phyloP scores from a whole-genome alignment of 2,113 vertebrate genomes.

The Grammomys dolichurus region DNA sequence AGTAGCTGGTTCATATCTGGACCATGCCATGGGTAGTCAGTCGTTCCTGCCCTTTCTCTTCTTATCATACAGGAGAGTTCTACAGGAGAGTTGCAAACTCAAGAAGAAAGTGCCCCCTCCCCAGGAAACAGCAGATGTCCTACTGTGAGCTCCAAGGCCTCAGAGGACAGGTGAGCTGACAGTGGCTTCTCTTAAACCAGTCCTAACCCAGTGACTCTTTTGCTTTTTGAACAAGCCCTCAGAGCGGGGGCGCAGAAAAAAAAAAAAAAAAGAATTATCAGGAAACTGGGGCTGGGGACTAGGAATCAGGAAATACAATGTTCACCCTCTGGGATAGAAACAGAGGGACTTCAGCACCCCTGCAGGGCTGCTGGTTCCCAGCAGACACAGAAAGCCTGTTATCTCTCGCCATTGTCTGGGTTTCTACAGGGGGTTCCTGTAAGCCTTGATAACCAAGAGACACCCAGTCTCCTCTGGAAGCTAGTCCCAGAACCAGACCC shows the following conservation, averaged over 20 bases:
- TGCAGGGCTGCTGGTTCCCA: not conserved
- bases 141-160: not conserved
- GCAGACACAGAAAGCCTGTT: not conserved
- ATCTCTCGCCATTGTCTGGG: not conserved
- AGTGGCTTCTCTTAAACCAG: not conserved
- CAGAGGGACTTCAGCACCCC: not conserved
- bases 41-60: not conserved
- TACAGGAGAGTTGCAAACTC: not conserved
- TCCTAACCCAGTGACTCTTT: not conserved
- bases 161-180: not conserved
- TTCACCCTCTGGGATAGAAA: not conserved
- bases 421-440: accelerated
- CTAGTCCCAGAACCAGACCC: accelerated
- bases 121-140: not conserved
- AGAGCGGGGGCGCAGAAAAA: not conserved
- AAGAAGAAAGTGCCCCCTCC: not conserved
- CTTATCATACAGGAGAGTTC: not conserved
- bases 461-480: not conserved
- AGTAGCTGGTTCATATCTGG: not conserved
- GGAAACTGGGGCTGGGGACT: not conserved
- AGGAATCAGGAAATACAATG: not conserved
- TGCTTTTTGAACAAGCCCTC: not conserved
- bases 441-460: accelerated
- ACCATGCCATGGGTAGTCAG: not conserved
- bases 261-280: not conserved